phyloP scores from a whole-genome alignment of 2,797 vertebrate species.

The Champsocephalus esox region DNA sequence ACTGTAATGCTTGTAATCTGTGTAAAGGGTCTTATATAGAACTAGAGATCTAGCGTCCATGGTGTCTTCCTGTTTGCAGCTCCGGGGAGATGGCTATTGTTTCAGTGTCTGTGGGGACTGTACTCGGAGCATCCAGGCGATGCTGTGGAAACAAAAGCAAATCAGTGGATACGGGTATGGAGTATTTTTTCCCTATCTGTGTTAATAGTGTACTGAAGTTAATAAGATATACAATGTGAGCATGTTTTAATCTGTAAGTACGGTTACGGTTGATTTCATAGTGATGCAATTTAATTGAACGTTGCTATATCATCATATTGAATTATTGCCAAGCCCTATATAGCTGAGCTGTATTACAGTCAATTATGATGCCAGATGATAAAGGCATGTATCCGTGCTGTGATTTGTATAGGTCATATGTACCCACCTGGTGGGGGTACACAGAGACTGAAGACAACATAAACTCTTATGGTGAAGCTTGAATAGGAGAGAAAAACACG shows the following conservation, averaged over 20 bases:
- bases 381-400: not conserved
- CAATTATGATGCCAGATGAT: not conserved
- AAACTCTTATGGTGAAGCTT: not conserved
- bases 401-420: not conserved
- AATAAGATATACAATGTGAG: not conserved
- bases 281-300: no score
- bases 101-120: constrained; percentile 91
- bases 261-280: no score
- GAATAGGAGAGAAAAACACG: constrained; percentile 14
- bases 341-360: not conserved
- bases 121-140: constrained; percentile 88
- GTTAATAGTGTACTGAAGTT: not conserved
- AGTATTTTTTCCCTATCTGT: not conserved
- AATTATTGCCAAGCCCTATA: no score
- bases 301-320: no score
- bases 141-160: constrained; percentile 89
- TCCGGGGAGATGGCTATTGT: constrained; percentile 85
- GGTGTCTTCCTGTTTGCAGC: constrained; percentile 67
- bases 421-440: not conserved
- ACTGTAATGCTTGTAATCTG: not conserved
- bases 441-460: not conserved
- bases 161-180: constrained; percentile 92
- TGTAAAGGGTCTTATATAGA: not conserved
- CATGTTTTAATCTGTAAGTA: not conserved
- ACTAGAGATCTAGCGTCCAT: constrained; percentile 2